These are phyloP conservation scores for Mythimna impura DNA, from an alignment of 2,888 invertebrate genomes.

Conservation along the genomic window DNA sequence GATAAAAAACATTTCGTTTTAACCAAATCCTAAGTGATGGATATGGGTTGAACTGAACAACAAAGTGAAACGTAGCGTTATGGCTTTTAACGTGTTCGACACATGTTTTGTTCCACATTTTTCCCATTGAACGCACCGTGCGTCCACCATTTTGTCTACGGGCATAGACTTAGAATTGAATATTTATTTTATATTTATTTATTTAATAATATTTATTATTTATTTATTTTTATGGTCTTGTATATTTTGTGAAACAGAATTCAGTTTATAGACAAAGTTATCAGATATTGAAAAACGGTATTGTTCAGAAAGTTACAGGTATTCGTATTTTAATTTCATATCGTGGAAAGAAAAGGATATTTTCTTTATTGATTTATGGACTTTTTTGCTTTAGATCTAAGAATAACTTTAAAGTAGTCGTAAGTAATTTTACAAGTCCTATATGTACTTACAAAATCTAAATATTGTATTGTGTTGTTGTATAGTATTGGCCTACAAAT, in stretches of 20 bases:
- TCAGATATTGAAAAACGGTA: background rate
- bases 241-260: background rate
- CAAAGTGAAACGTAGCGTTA: conserved; percentile 46
- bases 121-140: conserved; percentile 26
- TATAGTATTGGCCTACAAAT: too few species aligned
- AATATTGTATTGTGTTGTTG: too few species aligned
- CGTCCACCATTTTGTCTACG: conserved; percentile 15
- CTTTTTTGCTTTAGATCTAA: too few species aligned
- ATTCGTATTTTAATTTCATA: background rate
- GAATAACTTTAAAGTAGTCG: too few species aligned
- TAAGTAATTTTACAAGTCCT: too few species aligned
- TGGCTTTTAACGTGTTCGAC: conserved; percentile 37
- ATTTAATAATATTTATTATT: too few species aligned
- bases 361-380: too few species aligned
- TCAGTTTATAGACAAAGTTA: background rate
- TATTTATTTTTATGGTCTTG: too few species aligned
- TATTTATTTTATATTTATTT: too few species aligned
- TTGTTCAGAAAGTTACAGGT: background rate
- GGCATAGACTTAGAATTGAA: background rate
- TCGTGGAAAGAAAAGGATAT: too few species aligned
- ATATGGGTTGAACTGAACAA: conserved; percentile 31
- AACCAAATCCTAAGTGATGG: conserved; percentile 29
- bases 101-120: conserved; percentile 29
- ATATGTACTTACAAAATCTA: too few species aligned
- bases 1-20: conserved; percentile 13